Evolutionary conservation across 2,797 vertebrate genomes (phyloP), one percentile per base, ranked within the genome.

Genomic region (Threskiornis aethiopicus): DNA sequence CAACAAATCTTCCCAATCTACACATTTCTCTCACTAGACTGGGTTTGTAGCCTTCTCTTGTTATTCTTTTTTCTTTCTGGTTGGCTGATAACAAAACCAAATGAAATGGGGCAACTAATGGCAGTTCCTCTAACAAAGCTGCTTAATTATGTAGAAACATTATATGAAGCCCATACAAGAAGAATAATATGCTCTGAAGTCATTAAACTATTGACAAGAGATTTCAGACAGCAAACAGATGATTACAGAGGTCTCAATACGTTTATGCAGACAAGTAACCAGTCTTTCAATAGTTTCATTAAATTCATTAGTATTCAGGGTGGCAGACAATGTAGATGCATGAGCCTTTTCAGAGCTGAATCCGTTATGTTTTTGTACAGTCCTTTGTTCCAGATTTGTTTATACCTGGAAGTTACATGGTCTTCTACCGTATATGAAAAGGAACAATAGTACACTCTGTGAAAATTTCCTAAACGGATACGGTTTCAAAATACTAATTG

Each of bases 61-160:
- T 93, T 95, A 83, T 87, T 87, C 85, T 88, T 95, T 84, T 91
- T 94, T 93, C 93, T 95, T 92, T 96, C 84, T 96, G 84, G 69
- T 66, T 92, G 90, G 82, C 65, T 95, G 90, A 88, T 90, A 94
- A 97, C 93, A 96, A 92, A 96, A 94, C 87, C 69, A 81, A 93
- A 97, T 93, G 54, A 97, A 97, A 95, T 86, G 76, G 87, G 93
- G 94, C 96, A 95, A 81, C 95, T 96, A 94, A 97, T 97, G 96
- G 89, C 95, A 80, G 89, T 85, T 96, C 88, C 89, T 95, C 91
- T 92, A 93, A 97, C 96, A 96, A 97, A 97, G 97, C 93, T 93
- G 96, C 82, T 97, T 97, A 97, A 97, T 97, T 97, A 97, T 92
- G 94, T 97, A 97, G 96, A 96, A 92, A 94, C 94, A 89, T 93